These are phyloP conservation scores for Nesospiza acunhae DNA, from an alignment of 2,113 vertebrate species.

Conservation along the genomic window DNA sequence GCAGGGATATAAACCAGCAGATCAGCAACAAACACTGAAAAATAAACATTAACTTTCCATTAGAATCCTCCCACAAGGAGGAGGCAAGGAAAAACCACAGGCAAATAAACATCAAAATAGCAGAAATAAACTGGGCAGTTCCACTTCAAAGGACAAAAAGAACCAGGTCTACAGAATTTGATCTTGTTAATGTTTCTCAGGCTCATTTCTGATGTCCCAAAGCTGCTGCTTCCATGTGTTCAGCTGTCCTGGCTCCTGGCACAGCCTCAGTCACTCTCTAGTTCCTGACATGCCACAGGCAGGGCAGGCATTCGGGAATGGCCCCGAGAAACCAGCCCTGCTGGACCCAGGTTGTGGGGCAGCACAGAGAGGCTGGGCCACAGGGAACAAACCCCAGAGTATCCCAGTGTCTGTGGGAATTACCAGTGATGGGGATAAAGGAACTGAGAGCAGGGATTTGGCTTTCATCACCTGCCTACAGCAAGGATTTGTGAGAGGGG, in stretches of 20 bases:
- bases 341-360: neutral
- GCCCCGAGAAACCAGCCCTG: neutral
- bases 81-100: neutral
- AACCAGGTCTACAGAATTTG: slow-evolving; percentile 54
- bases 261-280: slow-evolving; percentile 63
- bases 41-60: slow-evolving; percentile 5
- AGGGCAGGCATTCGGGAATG: slow-evolving; percentile 44
- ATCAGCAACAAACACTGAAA: slow-evolving; percentile 91
- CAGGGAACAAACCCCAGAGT: neutral
- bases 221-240: slow-evolving; percentile 45
- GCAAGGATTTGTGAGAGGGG: neutral
- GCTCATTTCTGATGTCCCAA: slow-evolving; percentile 47
- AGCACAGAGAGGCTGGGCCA: neutral
- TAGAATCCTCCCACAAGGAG: neutral
- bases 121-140: neutral
- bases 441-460: neutral
- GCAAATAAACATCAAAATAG: neutral
- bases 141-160: slow-evolving; percentile 46
- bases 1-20: slow-evolving; percentile 91
- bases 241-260: slow-evolving; percentile 64
- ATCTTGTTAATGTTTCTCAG: slow-evolving; percentile 35
- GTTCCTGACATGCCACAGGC: slow-evolving; percentile 54
- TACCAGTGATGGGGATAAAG: neutral
- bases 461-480: neutral
- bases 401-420: neutral